Percentiles rank a stretch among this genome's conserved stretches.
Evolutionary conservation across 2,113 vertebrate genomes (phyloP).

Genomic region (Lipotes vexillifer): DNA sequence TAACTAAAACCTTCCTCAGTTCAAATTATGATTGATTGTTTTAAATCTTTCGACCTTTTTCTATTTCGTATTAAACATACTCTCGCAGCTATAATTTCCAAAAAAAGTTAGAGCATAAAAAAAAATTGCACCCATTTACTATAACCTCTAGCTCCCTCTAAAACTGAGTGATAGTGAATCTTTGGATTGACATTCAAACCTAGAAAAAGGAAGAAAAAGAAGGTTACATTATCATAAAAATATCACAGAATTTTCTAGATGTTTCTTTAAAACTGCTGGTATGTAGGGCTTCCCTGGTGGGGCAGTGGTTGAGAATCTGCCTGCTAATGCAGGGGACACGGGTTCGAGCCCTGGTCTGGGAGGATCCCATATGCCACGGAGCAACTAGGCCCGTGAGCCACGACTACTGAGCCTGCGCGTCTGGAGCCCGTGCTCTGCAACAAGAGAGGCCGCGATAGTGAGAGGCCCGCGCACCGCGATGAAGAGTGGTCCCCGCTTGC

Average conservation of each 20-base stretch:
- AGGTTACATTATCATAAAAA: background rate
- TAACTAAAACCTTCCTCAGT: slow-evolving; percentile 13
- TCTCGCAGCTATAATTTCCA: background rate
- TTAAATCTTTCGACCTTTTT: background rate
- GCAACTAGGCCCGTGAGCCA: too few species aligned
- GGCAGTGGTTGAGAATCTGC: too few species aligned
- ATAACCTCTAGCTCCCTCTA: background rate
- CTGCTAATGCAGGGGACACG: too few species aligned
- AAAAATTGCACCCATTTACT: background rate
- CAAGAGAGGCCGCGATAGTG: too few species aligned
- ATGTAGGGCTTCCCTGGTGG: background rate
- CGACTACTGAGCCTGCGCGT: too few species aligned
- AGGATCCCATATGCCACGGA: too few species aligned
- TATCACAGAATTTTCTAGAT: background rate
- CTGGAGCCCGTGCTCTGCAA: too few species aligned
- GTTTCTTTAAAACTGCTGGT: background rate
- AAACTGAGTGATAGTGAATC: background rate
- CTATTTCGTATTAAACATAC: background rate
- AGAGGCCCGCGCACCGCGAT: too few species aligned
- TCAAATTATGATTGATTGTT: background rate
- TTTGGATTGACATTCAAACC: background rate
- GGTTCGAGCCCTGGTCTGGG: too few species aligned
- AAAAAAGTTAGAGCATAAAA: background rate
- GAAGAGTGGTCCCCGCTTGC: too few species aligned
- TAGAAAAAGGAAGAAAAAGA: background rate